Evolutionary conservation across 2,888 invertebrate genomes (phyloP), one percentile per base, ranked within the genome.

Genomic region (Holacanthella duospinosa): DNA sequence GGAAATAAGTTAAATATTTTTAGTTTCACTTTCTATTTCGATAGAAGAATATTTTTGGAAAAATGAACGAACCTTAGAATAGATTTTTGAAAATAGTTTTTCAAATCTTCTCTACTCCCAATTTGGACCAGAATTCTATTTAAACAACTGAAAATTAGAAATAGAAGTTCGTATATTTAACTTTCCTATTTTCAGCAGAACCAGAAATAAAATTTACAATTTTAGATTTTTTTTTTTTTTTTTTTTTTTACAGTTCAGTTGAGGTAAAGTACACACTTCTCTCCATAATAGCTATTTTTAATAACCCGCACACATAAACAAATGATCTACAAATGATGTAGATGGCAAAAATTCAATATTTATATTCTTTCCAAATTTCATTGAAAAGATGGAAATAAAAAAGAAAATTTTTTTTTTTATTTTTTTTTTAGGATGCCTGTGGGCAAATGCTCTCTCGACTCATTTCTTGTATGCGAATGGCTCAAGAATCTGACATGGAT

Each of bases 381-480:
- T 36, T 12, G 9, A 12, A 36, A 36, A 36, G 16, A 36, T 36
- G 6, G 36, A 6, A 36, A 36, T n/a, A n/a, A 36, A 36, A 36
- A 36, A 48, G 21, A 48, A 48, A 48, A 48, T 21, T 48, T 9
- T n/a, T 9, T 16, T 36, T 4, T 48, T 9, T 21, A 9, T 21
- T 21, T 48, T 6, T 57, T 29, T n/a, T 9, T 12, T 28, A 57
- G 57, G 57, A 57, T 29, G n/a, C 57, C n/a, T 57, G 57, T 21
- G 29, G 29, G 19, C 9, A 57, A 21, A 4, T 28, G 4, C 9
- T 57, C 12, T 4, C 21, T 16, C 27, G 29, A 19, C 24, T 57
- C n/a, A 19, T 57, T 16, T 6, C 3, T 9, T 57, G 57, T 21
- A 28, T 57, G 29, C 6, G 21, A 29, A 57, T 57, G 57, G 57